phyloP scores from a whole-genome alignment of 2,888 invertebrate genomes.

The Caenorhabditis sp. region DNA sequence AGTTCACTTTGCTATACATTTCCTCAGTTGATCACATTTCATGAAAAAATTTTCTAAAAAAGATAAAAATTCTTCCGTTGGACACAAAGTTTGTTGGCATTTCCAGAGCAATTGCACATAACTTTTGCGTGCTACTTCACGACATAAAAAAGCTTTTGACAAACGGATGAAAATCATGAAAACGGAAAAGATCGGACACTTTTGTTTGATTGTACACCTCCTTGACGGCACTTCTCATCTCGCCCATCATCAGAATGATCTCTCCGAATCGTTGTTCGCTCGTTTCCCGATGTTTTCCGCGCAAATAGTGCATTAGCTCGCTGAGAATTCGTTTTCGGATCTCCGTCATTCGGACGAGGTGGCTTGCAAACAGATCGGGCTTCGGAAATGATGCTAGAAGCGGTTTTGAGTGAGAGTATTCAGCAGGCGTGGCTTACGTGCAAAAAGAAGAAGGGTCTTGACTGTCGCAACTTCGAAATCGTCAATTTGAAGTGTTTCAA shows the following conservation, averaged over 20 bases:
- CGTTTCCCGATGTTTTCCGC: slow-evolving; percentile 26
- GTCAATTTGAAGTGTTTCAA: slow-evolving; percentile 37
- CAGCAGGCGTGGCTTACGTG: slow-evolving; percentile 6
- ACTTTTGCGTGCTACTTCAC: too few species aligned
- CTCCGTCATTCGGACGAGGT: slow-evolving; percentile 15
- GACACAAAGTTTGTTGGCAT: too few species aligned
- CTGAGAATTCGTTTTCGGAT: slow-evolving; percentile 16
- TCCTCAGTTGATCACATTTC: too few species aligned
- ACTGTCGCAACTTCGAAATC: slow-evolving; percentile 51
- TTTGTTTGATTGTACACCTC: slow-evolving; percentile 54
- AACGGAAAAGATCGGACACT: slow-evolving; percentile 58
- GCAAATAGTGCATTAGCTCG: slow-evolving; percentile 48
- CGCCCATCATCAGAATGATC: slow-evolving; percentile 53
- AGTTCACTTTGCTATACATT: too few species aligned
- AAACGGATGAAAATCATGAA: too few species aligned
- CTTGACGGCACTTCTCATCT: slow-evolving; percentile 50
- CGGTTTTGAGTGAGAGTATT: neutral
- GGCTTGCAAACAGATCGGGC: slow-evolving; percentile 16
- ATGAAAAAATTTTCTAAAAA: too few species aligned
- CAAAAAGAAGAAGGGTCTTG: slow-evolving; percentile 43
- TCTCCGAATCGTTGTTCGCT: slow-evolving; percentile 54
- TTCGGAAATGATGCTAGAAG: slow-evolving; percentile 28
- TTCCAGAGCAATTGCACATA: too few species aligned
- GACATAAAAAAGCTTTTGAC: too few species aligned
- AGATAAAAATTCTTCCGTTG: too few species aligned